Conservation (phyloP, 2,888 invertebrate genomes). For the Brachyptera putata region DNA sequence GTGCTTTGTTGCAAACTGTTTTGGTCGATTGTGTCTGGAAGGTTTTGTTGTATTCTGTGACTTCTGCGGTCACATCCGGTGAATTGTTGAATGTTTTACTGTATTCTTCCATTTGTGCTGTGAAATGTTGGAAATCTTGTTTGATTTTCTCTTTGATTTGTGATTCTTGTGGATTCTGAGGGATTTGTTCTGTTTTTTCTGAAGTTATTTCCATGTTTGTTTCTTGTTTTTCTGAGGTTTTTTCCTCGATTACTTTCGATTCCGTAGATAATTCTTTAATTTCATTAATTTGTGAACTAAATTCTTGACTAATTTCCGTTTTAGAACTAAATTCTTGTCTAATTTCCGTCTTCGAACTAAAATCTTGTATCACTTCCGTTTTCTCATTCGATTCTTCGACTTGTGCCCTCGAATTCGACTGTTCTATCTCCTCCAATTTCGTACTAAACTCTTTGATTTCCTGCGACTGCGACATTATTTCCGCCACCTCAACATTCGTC, state of each 20-base stretch:
- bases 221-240: too few relatives aligned
- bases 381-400: background rate
- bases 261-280: background rate
- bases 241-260: background rate
- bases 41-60: slow-evolving; percentile 13
- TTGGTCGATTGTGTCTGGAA: background rate
- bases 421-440: slow-evolving; percentile 10
- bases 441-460: background rate
- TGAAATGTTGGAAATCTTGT: slow-evolving; percentile 13
- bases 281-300: background rate
- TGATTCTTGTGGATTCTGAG: too few relatives aligned
- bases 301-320: background rate
- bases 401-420: too few relatives aligned
- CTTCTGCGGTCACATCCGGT: slow-evolving; percentile 5
- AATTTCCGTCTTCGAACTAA: background rate
- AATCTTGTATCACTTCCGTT: background rate
- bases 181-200: too few relatives aligned
- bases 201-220: background rate
- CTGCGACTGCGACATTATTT: background rate
- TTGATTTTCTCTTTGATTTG: slow-evolving; percentile 20
- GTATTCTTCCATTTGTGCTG: slow-evolving; percentile 17
- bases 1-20: background rate
- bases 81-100: slow-evolving; percentile 14
- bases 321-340: background rate
- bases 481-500: background rate